Evolutionary conservation across 2,113 vertebrate genomes (phyloP).

Genomic region (Dicrurus megarhynchus): DNA sequence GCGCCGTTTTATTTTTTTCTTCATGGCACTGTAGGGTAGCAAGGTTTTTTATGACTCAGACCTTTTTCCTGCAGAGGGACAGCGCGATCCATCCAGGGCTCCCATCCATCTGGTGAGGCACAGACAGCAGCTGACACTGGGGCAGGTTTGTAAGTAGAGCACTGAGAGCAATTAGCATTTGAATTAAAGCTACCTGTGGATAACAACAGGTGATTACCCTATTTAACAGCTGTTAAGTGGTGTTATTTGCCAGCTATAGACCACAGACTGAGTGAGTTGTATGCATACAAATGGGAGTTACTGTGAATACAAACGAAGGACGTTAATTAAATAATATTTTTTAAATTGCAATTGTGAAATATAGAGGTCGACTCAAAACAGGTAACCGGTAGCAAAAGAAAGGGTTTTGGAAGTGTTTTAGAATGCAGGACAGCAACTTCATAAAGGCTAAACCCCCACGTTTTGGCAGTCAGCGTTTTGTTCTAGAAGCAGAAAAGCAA

Average conservation of each 20-base stretch:
- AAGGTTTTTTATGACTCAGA: not conserved
- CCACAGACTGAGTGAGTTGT: constrained; percentile 34
- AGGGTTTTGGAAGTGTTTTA: not conserved
- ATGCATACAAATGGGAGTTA: constrained; percentile 29
- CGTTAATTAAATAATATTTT: constrained; percentile 38
- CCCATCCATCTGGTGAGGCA: constrained; percentile 37
- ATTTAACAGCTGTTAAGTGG: constrained; percentile 73
- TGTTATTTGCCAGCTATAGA: constrained; percentile 56
- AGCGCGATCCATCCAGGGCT: not conserved
- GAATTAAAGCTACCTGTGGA: constrained; percentile 73
- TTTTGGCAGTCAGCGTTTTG: not conserved
- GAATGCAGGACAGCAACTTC: not conserved
- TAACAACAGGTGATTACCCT: constrained; percentile 70
- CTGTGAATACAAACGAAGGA: not conserved
- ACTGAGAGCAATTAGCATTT: constrained; percentile 70
- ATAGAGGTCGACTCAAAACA: not conserved
- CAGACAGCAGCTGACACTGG: constrained; percentile 32
- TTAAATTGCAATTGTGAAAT: not conserved
- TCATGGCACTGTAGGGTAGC: not conserved
- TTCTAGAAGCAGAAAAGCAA: not conserved
- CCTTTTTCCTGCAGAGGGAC: not conserved
- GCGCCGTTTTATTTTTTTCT: not conserved
- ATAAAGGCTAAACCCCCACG: not conserved
- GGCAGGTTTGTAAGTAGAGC: constrained; percentile 59
- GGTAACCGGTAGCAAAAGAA: not conserved